Evolutionary conservation across 2,797 vertebrate species (phyloP).

Genomic region (Helarctos malayanus): DNA sequence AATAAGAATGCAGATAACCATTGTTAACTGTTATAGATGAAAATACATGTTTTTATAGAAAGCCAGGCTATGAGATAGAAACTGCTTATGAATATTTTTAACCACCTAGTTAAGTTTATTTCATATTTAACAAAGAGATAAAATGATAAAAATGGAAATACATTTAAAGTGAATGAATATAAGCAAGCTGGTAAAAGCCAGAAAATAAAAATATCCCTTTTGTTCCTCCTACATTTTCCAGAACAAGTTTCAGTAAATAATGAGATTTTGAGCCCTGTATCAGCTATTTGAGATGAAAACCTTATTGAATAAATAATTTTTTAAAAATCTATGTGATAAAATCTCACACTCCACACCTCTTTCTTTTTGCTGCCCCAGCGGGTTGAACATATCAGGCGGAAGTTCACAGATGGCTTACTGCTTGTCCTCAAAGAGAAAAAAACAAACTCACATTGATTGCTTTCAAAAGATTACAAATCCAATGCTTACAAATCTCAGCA

Average conservation of each 20-base stretch:
- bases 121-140: background rate
- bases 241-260: background rate
- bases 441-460: background rate
- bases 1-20: background rate
- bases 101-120: background rate
- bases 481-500: background rate
- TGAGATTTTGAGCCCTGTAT: background rate
- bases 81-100: constrained; percentile 24
- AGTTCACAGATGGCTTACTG: background rate
- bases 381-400: background rate
- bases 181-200: background rate
- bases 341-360: background rate
- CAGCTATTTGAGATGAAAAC: background rate
- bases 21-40: background rate
- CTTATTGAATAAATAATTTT: background rate
- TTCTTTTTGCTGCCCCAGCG: background rate
- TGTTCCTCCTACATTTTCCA: background rate
- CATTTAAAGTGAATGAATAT: background rate
- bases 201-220: background rate
- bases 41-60: background rate
- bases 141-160: background rate
- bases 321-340: background rate
- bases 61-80: background rate
- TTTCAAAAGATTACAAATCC: constrained; percentile 15
- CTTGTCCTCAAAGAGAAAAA: background rate